These are phyloP conservation scores for Homalodisca vitripennis DNA, from an alignment of 1,140 invertebrate species.

Conservation along the genomic window DNA sequence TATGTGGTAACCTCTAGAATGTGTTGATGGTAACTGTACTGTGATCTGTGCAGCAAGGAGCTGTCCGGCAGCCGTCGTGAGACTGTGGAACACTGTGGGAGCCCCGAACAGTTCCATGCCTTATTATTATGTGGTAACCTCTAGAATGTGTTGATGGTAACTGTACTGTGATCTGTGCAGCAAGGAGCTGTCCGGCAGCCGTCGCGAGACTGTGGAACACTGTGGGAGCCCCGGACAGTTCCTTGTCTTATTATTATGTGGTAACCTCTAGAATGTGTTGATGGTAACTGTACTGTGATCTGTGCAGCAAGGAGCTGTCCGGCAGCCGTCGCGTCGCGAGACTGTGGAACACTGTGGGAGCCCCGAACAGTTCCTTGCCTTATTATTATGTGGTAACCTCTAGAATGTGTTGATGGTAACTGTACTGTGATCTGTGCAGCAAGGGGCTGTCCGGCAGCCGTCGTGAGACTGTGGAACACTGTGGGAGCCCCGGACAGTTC, in stretches of 20 bases:
- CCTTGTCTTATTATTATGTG: constrained; percentile 53
- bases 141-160: too few species aligned
- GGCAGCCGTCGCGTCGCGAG: constrained; percentile 82
- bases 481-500: constrained; percentile 64
- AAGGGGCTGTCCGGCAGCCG: constrained; percentile 86
- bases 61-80: constrained; percentile 84
- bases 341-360: constrained; percentile 75
- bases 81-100: constrained; percentile 78
- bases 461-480: constrained; percentile 82
- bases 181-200: constrained; percentile 84
- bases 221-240: constrained; percentile 62
- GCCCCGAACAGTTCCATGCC: constrained; percentile 65
- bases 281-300: too few species aligned
- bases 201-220: constrained; percentile 85
- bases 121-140: not conserved
- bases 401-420: too few species aligned
- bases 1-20: too few species aligned
- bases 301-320: constrained; percentile 87
- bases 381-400: too few species aligned
- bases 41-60: constrained; percentile 69
- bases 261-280: too few species aligned
- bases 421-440: too few species aligned
- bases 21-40: too few species aligned
- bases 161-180: constrained; percentile 60
- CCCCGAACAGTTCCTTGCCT: constrained; percentile 64